Conservation (phyloP, 92 coral and sea anemone genomes). For the Porites evermanni region DNA sequence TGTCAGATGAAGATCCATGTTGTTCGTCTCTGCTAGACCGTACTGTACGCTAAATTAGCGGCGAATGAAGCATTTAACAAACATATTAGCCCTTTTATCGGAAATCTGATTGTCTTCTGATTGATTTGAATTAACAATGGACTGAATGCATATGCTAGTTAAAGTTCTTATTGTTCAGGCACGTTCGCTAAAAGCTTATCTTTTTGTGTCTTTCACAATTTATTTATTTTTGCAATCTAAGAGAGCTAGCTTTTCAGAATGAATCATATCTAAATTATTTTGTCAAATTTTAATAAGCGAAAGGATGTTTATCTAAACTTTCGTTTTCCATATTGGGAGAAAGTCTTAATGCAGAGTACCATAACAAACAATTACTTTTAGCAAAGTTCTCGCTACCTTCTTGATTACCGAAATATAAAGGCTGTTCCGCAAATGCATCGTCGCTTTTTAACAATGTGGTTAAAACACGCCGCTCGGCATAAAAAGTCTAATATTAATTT, state of each 20-base stretch:
- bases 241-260: not conserved
- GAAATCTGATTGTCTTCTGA: slow-evolving; percentile 36
- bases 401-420: not conserved
- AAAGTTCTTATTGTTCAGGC: slow-evolving; percentile 34
- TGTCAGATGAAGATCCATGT: slow-evolving; percentile 29
- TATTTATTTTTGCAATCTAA: slow-evolving; percentile 6
- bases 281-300: not conserved
- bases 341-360: not conserved
- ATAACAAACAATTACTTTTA: not conserved
- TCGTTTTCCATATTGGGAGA: not conserved
- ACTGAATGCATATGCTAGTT: slow-evolving; percentile 48
- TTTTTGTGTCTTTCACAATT: slow-evolving; percentile 19
- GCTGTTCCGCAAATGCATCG: slow-evolving; percentile 1
- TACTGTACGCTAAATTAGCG: slow-evolving; percentile 11
- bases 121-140: slow-evolving; percentile 49
- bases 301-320: not conserved
- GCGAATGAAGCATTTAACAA: slow-evolving; percentile 40
- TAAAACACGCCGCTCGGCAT: slow-evolving; percentile 2
- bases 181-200: slow-evolving; percentile 22
- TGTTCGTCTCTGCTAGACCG: slow-evolving; percentile 23
- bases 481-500: not conserved
- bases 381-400: slow-evolving; percentile 3
- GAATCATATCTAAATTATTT: slow-evolving; percentile 16
- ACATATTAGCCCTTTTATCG: slow-evolving; percentile 55
- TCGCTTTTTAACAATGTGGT: slow-evolving; percentile 5